Conservation (phyloP, 92 coral and sea anemone genomes). For the Blastomussa wellsi region DNA sequence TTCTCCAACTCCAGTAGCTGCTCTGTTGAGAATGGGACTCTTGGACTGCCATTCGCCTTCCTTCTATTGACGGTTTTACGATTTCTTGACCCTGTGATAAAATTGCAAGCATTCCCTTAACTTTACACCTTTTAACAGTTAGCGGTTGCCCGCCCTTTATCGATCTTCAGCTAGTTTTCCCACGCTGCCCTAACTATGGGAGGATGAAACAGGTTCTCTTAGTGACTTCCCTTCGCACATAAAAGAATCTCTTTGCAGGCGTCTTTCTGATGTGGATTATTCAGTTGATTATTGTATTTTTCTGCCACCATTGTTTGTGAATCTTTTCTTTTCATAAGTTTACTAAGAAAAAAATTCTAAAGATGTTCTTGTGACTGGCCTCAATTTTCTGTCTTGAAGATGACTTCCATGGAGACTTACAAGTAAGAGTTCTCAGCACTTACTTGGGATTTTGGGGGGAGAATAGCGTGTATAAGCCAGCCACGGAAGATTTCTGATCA, state of each 20-base stretch:
- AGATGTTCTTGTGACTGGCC: background rate
- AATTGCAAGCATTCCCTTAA: constrained; percentile 14
- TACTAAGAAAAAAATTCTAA: background rate
- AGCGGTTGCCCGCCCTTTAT: background rate
- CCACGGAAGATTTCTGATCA: constrained; percentile 68
- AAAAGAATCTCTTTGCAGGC: background rate
- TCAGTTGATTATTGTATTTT: background rate
- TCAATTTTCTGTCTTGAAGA: background rate
- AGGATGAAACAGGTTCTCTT: background rate
- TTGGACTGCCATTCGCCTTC: constrained; percentile 55
- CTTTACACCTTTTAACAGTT: background rate
- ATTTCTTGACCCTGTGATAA: constrained; percentile 52
- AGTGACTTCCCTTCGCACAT: background rate
- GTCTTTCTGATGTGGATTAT: background rate
- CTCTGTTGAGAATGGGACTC: constrained; percentile 64
- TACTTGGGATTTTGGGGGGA: constrained; percentile 98
- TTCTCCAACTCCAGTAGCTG: constrained; percentile 55
- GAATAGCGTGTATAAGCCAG: constrained; percentile 87
- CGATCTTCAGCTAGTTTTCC: background rate
- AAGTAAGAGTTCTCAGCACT: constrained; percentile 25
- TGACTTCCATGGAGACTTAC: background rate
- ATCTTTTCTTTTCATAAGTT: background rate
- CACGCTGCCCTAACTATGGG: background rate
- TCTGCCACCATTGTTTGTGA: background rate
- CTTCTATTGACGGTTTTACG: constrained; percentile 37